Percentiles rank a stretch among this genome's conserved stretches.
phyloP scores from a whole-genome alignment of 2,797 vertebrate species.

The Acrossocheilus wenchowensis region DNA sequence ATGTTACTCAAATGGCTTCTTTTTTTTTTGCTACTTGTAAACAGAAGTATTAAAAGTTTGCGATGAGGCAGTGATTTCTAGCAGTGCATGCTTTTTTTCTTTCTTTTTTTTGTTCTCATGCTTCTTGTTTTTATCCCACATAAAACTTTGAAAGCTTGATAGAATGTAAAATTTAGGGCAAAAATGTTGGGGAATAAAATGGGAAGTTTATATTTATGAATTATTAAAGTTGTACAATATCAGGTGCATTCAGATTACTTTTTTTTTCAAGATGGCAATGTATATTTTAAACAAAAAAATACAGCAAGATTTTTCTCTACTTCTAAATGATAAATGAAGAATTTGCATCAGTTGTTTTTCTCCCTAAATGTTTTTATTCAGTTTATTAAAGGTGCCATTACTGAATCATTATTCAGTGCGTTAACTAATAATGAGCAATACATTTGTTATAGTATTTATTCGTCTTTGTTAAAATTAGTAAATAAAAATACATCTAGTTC shows the following conservation, averaged over 20 bases:
- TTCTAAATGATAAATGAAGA: not conserved
- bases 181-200: not conserved
- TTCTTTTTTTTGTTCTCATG: too few species aligned
- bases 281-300: not conserved
- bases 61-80: not conserved
- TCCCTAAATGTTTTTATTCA: not conserved
- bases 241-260: not conserved
- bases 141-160: not conserved
- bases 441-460: not conserved
- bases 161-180: not conserved
- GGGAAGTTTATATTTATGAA: not conserved
- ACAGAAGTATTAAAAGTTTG: constrained; percentile 4
- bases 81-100: too few species aligned
- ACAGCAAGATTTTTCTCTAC: not conserved
- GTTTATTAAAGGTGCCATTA: not conserved
- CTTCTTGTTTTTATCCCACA: too few species aligned
- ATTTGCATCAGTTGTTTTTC: not conserved
- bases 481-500: not conserved
- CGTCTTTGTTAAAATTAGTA: not conserved
- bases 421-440: not conserved
- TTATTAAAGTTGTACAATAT: not conserved
- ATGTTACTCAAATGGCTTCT: constrained; percentile 28
- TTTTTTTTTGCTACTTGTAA: constrained; percentile 22
- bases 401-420: not conserved
- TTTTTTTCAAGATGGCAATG: not conserved